These are phyloP conservation scores for Neotoma lepida DNA, from an alignment of 2,113 vertebrate species.

Conservation along the genomic window DNA sequence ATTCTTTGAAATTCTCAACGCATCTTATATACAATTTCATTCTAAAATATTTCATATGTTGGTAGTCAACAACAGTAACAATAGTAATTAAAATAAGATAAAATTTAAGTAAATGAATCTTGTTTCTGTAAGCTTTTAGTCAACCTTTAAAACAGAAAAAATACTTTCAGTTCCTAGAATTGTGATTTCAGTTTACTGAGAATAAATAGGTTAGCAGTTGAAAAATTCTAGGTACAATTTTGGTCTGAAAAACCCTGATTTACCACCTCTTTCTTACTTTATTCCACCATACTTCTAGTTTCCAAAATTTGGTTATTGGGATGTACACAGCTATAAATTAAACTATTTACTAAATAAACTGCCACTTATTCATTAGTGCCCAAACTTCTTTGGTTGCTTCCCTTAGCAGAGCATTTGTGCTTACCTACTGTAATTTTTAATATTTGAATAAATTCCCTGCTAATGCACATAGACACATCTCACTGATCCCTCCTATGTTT, in stretches of 20 bases:
- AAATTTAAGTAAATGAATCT: not conserved
- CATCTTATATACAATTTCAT: not conserved
- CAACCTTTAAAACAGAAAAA: not conserved
- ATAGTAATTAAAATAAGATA: constrained; percentile 1
- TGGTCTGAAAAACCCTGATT: not conserved
- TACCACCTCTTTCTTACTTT: not conserved
- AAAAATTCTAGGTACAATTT: not conserved
- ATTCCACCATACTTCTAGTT: not conserved
- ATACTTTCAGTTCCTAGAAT: not conserved
- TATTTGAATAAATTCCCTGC: constrained; percentile 24
- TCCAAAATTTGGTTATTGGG: constrained; percentile 6
- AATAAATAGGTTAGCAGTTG: not conserved
- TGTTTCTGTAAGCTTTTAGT: constrained; percentile 20
- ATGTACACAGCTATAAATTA: not conserved
- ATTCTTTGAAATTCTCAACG: not conserved
- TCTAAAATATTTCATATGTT: not conserved
- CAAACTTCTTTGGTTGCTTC: not conserved
- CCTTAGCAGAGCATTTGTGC: constrained; percentile 13
- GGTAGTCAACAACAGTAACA: not conserved
- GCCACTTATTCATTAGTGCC: constrained; percentile 1
- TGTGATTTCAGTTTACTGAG: not conserved
- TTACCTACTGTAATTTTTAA: constrained; percentile 47
- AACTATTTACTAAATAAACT: constrained; percentile 58
- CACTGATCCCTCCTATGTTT: not conserved
- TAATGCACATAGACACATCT: not conserved